Percentiles rank a stretch among this genome's conserved stretches.
phyloP scores from a whole-genome alignment of 2,113 vertebrate species.

The Oenanthe oenanthe region DNA sequence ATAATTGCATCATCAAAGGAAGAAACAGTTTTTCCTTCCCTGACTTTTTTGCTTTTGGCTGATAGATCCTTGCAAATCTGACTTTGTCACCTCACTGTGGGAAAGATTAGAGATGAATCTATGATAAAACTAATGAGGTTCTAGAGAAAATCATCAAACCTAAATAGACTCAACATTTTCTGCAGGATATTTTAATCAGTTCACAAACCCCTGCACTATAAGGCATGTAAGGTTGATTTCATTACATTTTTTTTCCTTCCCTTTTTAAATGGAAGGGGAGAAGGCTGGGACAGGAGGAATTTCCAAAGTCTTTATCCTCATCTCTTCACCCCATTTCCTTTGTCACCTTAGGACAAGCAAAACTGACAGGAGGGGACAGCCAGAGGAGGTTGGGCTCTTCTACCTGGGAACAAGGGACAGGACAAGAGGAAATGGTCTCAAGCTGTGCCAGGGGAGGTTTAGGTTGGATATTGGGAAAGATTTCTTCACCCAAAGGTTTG shows the following conservation, averaged over 20 bases:
- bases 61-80: not conserved
- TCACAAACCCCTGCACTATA: not conserved
- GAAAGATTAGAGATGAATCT: not conserved
- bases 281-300: not conserved
- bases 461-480: not conserved
- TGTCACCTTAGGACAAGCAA: not conserved
- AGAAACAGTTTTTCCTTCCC: not conserved
- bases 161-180: not conserved
- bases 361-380: not conserved
- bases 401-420: not conserved
- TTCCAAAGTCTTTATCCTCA: not conserved
- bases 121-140: not conserved
- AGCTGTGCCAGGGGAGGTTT: not conserved
- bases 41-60: not conserved
- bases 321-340: not conserved
- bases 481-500: not conserved
- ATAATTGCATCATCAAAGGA: not conserved
- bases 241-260: rapidly evolving
- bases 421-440: not conserved
- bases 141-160: not conserved
- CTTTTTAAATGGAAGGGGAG: not conserved
- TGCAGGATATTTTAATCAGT: not conserved
- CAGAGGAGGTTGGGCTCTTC: not conserved
- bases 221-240: not conserved
- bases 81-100: not conserved